Percentiles rank a stretch among this genome's conserved stretches.
Conservation (phyloP, 92 coral and sea anemone species). For the Siderastrea radians region DNA sequence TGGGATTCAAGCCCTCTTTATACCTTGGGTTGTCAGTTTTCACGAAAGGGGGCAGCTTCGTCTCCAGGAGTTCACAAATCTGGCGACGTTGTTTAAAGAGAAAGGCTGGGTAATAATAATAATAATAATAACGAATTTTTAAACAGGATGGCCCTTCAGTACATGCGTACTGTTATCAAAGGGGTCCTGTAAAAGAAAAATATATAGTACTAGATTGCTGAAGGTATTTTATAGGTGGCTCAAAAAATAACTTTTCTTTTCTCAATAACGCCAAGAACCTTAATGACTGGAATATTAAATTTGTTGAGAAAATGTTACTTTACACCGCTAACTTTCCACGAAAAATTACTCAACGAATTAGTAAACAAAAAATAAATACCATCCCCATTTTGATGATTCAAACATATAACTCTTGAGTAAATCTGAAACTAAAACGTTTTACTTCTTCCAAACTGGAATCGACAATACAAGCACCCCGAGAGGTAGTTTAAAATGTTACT, state of each 20-base stretch:
- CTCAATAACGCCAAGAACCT: background rate
- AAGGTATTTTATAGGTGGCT: too few species aligned
- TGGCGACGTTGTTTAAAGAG: too few species aligned
- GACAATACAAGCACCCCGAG: background rate
- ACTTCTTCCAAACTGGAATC: background rate
- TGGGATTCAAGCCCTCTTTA: too few species aligned
- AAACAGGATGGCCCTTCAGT: too few species aligned
- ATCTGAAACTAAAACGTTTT: background rate
- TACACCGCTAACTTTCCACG: background rate
- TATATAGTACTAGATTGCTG: too few species aligned
- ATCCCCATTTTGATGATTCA: background rate
- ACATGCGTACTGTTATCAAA: too few species aligned
- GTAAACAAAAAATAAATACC: constrained; percentile 24
- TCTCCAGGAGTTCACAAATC: too few species aligned
- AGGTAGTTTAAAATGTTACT: background rate
- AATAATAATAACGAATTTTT: too few species aligned
- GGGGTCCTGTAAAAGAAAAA: too few species aligned
- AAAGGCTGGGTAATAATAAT: too few species aligned
- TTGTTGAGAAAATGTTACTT: background rate
- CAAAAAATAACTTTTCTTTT: background rate
- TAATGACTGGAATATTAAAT: background rate
- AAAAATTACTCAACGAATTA: constrained; percentile 9
- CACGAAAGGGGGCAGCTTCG: too few species aligned
- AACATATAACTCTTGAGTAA: constrained; percentile 5
- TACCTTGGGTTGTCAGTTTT: too few species aligned